A percentile compares a stretch with the other conserved stretches of the same genome.
These are phyloP conservation scores for Cephalopterus ornatus DNA, from an alignment of 2,113 vertebrate genomes.

Conservation along the genomic window DNA sequence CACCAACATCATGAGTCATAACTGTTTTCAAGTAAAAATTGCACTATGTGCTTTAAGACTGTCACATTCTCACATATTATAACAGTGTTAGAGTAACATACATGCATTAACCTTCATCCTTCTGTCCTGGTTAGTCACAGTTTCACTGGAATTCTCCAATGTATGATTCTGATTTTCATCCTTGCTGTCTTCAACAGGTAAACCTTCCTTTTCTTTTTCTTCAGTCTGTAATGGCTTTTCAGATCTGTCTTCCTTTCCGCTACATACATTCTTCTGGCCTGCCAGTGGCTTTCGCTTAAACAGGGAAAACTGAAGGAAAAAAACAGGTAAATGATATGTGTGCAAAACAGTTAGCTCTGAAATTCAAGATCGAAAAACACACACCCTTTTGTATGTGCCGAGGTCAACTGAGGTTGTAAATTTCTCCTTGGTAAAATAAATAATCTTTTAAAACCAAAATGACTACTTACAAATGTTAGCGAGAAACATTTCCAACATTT, in stretches of 20 bases:
- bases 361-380: not conserved
- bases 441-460: not conserved
- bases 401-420: not conserved
- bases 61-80: constrained; percentile 1
- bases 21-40: constrained; percentile 72
- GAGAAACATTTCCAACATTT: not conserved
- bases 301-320: constrained; percentile 71
- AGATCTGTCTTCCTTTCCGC: constrained; percentile 23
- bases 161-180: constrained; percentile 63
- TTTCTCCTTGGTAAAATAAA: not conserved
- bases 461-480: not conserved
- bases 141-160: constrained; percentile 39
- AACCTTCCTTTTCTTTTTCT: constrained; percentile 54
- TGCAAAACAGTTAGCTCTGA: not conserved
- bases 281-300: constrained; percentile 65
- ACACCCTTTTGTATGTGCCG: not conserved
- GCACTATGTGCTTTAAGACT: constrained; percentile 30
- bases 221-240: constrained; percentile 41
- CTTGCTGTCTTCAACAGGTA: constrained; percentile 42
- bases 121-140: constrained; percentile 44
- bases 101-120: constrained; percentile 69
- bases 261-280: constrained; percentile 58
- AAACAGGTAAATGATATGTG: not conserved
- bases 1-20: constrained; percentile 20
- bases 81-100: constrained; percentile 60